phyloP scores from a whole-genome alignment of 2,113 vertebrate genomes.

The Centrocercus urophasianus region DNA sequence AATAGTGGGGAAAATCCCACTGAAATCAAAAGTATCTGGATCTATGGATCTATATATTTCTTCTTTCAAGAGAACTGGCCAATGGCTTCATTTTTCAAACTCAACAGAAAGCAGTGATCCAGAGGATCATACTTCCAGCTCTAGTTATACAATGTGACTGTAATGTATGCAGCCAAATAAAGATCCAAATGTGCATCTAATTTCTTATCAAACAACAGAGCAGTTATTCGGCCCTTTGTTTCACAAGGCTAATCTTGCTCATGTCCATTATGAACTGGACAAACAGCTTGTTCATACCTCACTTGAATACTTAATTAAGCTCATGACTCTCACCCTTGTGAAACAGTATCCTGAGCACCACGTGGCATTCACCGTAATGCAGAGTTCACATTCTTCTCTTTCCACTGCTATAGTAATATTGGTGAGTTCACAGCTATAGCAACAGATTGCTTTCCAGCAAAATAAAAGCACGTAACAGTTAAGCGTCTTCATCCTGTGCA shows the following conservation, averaged over 20 bases:
- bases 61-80: background rate
- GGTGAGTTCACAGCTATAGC: slow-evolving; percentile 79
- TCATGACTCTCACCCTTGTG: slow-evolving; percentile 79
- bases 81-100: background rate
- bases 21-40: background rate
- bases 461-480: slow-evolving; percentile 80
- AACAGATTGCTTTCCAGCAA: slow-evolving; percentile 79
- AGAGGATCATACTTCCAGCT: background rate
- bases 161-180: background rate
- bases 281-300: background rate
- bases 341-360: slow-evolving; percentile 88
- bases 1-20: background rate
- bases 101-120: background rate
- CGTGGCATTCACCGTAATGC: slow-evolving; percentile 82
- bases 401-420: slow-evolving; percentile 86
- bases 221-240: background rate
- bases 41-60: background rate
- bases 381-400: slow-evolving; percentile 85
- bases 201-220: background rate
- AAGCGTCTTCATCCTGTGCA: slow-evolving; percentile 79
- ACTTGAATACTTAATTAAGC: background rate
- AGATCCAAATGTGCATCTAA: background rate
- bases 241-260: background rate
- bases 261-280: accelerated
- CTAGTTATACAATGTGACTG: background rate